Evolutionary conservation across 92 coral and sea anemone genomes (phyloP).

Genomic region (Meandrina meandrites): DNA sequence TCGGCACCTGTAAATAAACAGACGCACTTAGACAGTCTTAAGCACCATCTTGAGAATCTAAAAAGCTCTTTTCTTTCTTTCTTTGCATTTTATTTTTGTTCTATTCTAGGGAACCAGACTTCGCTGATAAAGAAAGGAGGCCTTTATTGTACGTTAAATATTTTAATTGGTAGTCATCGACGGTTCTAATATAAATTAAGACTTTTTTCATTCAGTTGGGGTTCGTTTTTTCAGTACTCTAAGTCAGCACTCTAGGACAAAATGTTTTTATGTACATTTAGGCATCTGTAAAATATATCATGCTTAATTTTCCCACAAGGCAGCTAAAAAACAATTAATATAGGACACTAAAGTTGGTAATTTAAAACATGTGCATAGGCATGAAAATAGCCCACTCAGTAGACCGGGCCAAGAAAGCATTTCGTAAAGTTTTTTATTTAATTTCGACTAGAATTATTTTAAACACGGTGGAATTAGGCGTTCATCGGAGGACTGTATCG

Average conservation of each 20-base stretch:
- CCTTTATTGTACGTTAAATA: background rate
- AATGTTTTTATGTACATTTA: background rate
- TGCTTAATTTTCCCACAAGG: background rate
- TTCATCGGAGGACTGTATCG: too few relatives aligned
- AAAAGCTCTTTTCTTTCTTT: background rate
- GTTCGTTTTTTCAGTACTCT: background rate
- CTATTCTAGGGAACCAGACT: slow-evolving; percentile 30
- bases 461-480: background rate
- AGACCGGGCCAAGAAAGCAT: background rate
- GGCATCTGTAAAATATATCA: background rate
- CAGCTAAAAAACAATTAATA: background rate
- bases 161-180: background rate
- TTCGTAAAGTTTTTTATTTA: background rate
- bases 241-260: background rate
- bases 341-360: background rate
- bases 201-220: background rate
- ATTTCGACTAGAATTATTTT: background rate
- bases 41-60: too few relatives aligned
- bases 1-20: too few relatives aligned
- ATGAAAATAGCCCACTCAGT: background rate
- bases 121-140: background rate
- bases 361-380: background rate
- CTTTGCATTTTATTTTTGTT: background rate
- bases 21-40: too few relatives aligned
- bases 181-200: background rate